These are phyloP conservation scores for Acrobasis consociella DNA, from an alignment of 2,888 invertebrate genomes.

Conservation along the genomic window DNA sequence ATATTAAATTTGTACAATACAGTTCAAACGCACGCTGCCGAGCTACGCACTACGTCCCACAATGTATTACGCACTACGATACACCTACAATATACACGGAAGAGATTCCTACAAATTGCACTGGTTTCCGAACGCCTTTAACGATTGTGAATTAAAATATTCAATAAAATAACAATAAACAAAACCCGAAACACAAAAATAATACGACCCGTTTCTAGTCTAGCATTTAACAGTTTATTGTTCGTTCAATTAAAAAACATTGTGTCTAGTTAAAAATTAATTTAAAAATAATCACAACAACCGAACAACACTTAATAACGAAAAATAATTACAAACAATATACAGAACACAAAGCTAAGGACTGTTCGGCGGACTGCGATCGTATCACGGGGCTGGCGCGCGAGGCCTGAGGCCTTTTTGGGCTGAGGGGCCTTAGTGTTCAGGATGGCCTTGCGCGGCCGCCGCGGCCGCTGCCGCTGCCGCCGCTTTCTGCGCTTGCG, in stretches of 20 bases:
- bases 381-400: conserved; percentile 59
- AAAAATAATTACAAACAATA: conserved; percentile 81
- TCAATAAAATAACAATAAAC: conserved; percentile 78
- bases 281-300: conserved; percentile 81
- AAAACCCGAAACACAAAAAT: conserved; percentile 78
- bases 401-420: conserved; percentile 40
- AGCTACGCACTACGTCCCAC: conserved; percentile 61
- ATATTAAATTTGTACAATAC: conserved; percentile 82
- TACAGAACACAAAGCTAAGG: conserved; percentile 75
- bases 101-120: conserved; percentile 83
- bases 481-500: conserved; percentile 94
- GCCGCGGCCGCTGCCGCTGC: conserved; percentile 90
- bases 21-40: conserved; percentile 65
- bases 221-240: conserved; percentile 80
- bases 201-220: conserved; percentile 82
- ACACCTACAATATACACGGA: conserved; percentile 81
- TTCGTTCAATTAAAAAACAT: conserved; percentile 72
- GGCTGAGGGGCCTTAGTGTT: conserved; percentile 58
- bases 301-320: conserved; percentile 83
- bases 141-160: conserved; percentile 77
- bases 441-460: conserved; percentile 85
- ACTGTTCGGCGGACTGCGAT: conserved; percentile 74
- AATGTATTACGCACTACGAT: conserved; percentile 72
- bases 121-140: conserved; percentile 80
- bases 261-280: conserved; percentile 67